Conservation (phyloP, 2,113 vertebrate genomes). For the Tachysurus vachellii region DNA sequence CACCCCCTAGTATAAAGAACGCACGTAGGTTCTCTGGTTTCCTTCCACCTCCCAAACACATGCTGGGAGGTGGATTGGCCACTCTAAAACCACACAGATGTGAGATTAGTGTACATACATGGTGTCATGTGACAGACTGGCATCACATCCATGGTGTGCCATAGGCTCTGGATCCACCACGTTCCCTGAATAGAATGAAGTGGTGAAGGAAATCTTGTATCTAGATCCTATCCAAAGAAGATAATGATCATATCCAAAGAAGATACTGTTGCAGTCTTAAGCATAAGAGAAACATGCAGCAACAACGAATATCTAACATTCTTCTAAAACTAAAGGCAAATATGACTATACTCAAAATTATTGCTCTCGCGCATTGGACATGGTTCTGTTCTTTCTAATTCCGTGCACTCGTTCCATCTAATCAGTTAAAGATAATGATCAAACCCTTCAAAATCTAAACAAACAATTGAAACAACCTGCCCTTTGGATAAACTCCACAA, state of each 20-base stretch:
- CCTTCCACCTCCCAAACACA: background rate
- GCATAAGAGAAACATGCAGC: background rate
- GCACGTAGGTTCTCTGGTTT: background rate
- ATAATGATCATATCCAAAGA: background rate
- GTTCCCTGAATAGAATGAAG: background rate
- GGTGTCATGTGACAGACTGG: background rate
- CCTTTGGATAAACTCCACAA: background rate
- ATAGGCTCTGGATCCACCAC: background rate
- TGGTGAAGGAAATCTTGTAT: background rate
- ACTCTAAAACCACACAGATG: background rate
- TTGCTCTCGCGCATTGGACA: background rate
- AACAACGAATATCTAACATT: background rate
- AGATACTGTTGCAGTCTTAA: background rate
- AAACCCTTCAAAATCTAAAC: background rate
- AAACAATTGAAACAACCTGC: background rate
- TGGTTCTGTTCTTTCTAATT: background rate
- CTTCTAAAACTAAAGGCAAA: background rate
- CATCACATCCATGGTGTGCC: background rate
- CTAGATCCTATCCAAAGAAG: background rate
- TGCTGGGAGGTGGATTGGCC: background rate
- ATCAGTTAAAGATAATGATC: background rate
- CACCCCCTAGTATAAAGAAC: constrained; percentile 60
- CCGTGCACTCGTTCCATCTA: background rate
- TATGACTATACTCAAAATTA: background rate
- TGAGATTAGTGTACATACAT: background rate